These are phyloP conservation scores for Ciconia stormi DNA, from an alignment of 2,113 vertebrate species.

Conservation along the genomic window DNA sequence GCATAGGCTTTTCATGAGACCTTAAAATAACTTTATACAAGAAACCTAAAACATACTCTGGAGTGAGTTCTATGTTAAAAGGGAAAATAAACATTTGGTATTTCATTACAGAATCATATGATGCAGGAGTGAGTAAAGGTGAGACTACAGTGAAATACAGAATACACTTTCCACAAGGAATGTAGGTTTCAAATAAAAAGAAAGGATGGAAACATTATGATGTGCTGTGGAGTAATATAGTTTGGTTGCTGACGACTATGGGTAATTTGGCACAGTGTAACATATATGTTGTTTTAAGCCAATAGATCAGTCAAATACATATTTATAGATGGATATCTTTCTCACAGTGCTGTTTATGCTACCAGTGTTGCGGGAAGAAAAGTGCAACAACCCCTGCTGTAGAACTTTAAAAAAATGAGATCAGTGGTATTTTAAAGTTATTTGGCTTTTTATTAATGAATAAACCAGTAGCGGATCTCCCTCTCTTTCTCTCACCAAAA, in stretches of 20 bases:
- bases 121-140: neutral
- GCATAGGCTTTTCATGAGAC: neutral
- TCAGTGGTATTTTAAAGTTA: neutral
- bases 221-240: neutral
- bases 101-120: neutral
- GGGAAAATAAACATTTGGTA: neutral
- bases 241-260: neutral
- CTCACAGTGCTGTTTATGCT: neutral
- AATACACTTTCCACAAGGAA: neutral
- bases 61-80: neutral
- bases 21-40: neutral
- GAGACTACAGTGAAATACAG: neutral
- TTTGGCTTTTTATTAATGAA: neutral
- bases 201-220: neutral
- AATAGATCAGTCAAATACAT: neutral
- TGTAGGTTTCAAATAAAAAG: neutral
- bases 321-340: neutral
- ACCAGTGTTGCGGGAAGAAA: neutral
- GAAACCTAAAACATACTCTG: neutral
- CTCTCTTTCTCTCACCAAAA: neutral
- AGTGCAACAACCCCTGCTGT: neutral
- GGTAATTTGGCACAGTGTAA: neutral
- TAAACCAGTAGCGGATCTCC: neutral
- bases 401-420: neutral
- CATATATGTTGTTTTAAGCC: neutral